These are phyloP conservation scores for Coregonus clupeaformis DNA, from an alignment of 2,113 vertebrate species.

Conservation along the genomic window DNA sequence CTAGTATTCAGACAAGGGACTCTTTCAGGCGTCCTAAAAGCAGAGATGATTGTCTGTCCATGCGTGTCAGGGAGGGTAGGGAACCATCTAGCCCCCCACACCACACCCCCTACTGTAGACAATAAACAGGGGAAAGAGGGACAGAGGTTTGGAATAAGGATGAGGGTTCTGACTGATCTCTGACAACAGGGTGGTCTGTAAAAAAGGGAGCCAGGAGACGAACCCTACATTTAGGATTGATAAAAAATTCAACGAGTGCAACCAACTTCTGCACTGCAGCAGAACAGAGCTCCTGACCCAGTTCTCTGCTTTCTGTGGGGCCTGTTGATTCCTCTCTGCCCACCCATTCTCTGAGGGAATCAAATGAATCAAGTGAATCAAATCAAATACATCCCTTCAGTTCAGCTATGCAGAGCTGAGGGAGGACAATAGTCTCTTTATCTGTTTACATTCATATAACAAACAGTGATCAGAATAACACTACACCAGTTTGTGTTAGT, in stretches of 20 bases:
- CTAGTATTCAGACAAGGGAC: no score
- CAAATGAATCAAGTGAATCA: background rate
- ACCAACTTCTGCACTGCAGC: no score
- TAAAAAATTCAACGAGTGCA: background rate
- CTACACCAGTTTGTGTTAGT: background rate
- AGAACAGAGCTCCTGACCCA: background rate
- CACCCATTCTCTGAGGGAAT: background rate
- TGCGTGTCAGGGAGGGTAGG: no score
- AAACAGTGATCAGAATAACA: constrained; percentile 2
- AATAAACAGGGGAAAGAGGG: background rate
- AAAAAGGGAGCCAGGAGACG: background rate
- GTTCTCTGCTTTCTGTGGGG: background rate
- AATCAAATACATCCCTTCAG: background rate
- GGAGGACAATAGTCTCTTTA: background rate
- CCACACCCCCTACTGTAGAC: background rate
- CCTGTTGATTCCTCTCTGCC: background rate
- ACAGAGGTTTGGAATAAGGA: background rate
- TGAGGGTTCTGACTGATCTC: background rate
- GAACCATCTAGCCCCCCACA: background rate
- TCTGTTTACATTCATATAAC: background rate
- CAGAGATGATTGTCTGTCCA: background rate
- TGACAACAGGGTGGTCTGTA: background rate
- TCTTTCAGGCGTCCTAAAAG: background rate
- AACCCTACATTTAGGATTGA: background rate
- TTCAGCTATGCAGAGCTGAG: background rate